A percentile compares a stretch with the other conserved stretches of the same genome.
phyloP scores from a whole-genome alignment of 2,113 vertebrate species.

The Ptyas mucosa region DNA sequence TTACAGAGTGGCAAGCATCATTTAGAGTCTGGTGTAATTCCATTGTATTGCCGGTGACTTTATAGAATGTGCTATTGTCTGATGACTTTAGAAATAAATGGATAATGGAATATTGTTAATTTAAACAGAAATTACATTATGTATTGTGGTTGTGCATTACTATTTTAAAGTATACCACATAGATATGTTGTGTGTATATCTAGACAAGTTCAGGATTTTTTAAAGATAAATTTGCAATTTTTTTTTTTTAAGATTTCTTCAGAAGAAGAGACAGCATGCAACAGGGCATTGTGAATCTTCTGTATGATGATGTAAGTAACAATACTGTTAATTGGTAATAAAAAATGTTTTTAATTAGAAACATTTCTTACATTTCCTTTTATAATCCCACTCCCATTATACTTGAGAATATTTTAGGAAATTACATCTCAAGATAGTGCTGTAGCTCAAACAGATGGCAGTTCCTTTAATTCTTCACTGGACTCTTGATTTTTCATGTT shows the following conservation, averaged over 20 bases:
- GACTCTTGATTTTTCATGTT: background rate
- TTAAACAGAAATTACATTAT: background rate
- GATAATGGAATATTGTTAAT: background rate
- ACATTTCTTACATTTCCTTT: background rate
- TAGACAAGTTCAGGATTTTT: background rate
- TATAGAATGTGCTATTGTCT: background rate
- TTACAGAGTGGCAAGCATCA: background rate
- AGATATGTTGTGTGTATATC: background rate
- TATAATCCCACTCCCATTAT: background rate
- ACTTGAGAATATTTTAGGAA: background rate
- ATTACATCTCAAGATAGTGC: background rate
- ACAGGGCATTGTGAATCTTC: constrained; percentile 81
- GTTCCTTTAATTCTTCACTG: background rate
- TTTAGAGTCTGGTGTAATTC: background rate
- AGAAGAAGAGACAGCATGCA: constrained; percentile 81
- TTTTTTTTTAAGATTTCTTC: constrained; percentile 76
- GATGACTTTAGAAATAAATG: background rate
- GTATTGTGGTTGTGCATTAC: background rate
- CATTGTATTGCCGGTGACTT: background rate
- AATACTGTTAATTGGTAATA: background rate
- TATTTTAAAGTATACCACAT: background rate
- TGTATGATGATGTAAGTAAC: constrained; percentile 85
- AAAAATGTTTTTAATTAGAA: background rate
- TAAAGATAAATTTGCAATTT: background rate
- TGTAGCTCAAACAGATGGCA: background rate